A percentile compares a stretch with the other conserved stretches of the same genome.
Evolutionary conservation across 2,113 vertebrate species (phyloP).

Genomic region (Rhegmatorhina hoffmannsi): DNA sequence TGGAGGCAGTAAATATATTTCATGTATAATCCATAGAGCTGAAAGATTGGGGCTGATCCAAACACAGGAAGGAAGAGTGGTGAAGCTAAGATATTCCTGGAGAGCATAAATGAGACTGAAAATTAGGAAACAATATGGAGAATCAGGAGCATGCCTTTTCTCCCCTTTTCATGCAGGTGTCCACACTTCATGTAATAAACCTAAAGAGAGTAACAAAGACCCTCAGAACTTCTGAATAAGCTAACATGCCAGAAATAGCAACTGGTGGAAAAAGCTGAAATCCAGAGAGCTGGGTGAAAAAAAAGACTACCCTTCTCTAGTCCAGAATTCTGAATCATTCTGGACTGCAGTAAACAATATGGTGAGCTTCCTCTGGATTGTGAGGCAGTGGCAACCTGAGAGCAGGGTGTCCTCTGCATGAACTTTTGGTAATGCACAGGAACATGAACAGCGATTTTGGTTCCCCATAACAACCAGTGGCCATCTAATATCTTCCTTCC

Average conservation of each 20-base stretch:
- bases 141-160: background rate
- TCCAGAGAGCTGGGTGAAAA: background rate
- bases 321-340: background rate
- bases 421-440: background rate
- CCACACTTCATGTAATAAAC: background rate
- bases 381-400: background rate
- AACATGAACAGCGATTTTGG: background rate
- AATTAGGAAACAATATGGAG: background rate
- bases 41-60: background rate
- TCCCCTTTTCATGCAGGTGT: background rate
- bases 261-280: background rate
- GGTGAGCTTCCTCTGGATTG: background rate
- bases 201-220: background rate
- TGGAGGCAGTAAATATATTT: background rate
- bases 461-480: rapidly evolving
- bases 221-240: background rate
- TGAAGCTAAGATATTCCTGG: background rate
- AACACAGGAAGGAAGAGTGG: background rate
- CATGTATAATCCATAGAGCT: background rate
- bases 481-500: background rate
- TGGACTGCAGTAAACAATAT: background rate
- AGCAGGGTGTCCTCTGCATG: background rate
- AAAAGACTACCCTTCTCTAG: background rate
- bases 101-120: background rate
- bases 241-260: background rate